Evolutionary conservation across 2,888 invertebrate species (phyloP).

Genomic region (Drosophila infuscata): DNA sequence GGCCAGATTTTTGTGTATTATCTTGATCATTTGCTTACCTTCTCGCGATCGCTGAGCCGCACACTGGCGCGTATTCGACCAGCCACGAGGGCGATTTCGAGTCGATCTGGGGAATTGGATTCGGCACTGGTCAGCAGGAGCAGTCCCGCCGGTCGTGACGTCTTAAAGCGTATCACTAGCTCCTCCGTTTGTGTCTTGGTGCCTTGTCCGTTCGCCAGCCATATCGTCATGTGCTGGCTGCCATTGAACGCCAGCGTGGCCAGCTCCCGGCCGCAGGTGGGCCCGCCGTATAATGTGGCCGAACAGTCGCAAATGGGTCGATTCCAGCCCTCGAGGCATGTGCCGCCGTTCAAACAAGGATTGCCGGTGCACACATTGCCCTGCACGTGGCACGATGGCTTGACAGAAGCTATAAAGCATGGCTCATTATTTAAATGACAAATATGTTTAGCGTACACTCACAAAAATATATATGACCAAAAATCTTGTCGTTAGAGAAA

Average conservation of each 20-base stretch:
- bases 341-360: slow-evolving; percentile 95
- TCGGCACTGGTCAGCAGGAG: slow-evolving; percentile 92
- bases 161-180: slow-evolving; percentile 93
- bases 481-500: background rate
- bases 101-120: slow-evolving; percentile 91
- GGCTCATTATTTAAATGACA: background rate
- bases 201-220: slow-evolving; percentile 90
- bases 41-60: slow-evolving; percentile 93
- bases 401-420: slow-evolving; percentile 90
- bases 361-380: slow-evolving; percentile 92
- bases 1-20: too few relatives aligned
- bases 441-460: background rate
- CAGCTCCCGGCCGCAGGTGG: slow-evolving; percentile 96
- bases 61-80: slow-evolving; percentile 93
- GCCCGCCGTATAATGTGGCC: slow-evolving; percentile 94
- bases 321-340: slow-evolving; percentile 98
- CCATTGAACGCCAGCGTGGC: slow-evolving; percentile 95
- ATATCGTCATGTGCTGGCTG: slow-evolving; percentile 93
- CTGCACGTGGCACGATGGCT: slow-evolving; percentile 94
- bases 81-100: slow-evolving; percentile 94
- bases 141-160: slow-evolving; percentile 91
- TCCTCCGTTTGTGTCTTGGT: slow-evolving; percentile 94
- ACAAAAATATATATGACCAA: background rate
- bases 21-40: slow-evolving; percentile 86
- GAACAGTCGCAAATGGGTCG: slow-evolving; percentile 97